Base-by-base conservation (phyloP, 2,113 vertebrate genomes). In the Sarotherodon lohbergeri region DNA sequence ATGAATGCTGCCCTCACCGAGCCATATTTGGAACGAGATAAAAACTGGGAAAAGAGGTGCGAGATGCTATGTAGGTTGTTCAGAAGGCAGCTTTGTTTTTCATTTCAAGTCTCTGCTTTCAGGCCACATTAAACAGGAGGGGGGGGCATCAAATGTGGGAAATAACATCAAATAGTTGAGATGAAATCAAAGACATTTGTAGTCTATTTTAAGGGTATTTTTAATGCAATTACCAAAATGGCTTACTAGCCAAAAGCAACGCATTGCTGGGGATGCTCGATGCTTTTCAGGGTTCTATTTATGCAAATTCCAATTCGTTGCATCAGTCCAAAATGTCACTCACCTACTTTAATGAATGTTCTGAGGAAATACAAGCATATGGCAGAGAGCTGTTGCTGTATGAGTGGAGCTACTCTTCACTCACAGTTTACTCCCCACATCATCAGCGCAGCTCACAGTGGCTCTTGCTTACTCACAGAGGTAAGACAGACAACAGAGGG, bases 1-100 rank as follows among this genome's bases (percentile, higher is more conserved):
- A 94, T 95, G 91, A 95, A 95, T 94, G 92, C 93, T 90, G 91
- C 90, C 90, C 91, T 90, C 90, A 79, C 84, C 27, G 2, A 91
- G 91, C 91, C 94, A 90, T 94, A 92, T 94, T 92, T 92, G 93
- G 91, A 94, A 57, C 57, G 14, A 88, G 93, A 93, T 91, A 83
- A 92, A 92, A 91, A 86, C 90, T 78, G 89, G 73, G 66, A 36
- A 90, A 83, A 87, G 57, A 78, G 76, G 76, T 34, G 57, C 82
- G 71, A 84, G 86, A 86, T 12, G 80, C 63, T 90, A 88, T 93
- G 83, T 89, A 89, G 94, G 93, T 92, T 94, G 88, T 85, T 91
- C 50, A 34, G 82, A 29, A 84, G 71, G 63, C 36, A 50, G 90
- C 73, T 87, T 88, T 88, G 81, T 88, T 90, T 86, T 90, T 68